Base-by-base conservation (phyloP, 2,888 invertebrate species). In the Netelia fuscicornis region DNA sequence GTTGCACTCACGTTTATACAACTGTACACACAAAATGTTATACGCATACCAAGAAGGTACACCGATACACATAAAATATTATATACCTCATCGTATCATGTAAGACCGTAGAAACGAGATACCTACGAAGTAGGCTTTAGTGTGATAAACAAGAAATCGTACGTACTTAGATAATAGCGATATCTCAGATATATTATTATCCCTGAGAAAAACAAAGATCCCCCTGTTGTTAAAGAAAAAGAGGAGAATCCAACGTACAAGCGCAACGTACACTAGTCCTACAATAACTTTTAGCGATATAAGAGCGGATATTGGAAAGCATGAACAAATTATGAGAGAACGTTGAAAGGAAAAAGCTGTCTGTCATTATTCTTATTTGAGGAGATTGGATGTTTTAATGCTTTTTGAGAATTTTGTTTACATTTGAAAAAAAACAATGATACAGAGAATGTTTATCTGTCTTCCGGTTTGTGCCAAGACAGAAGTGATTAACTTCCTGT, bases 21-120 rank as follows among this genome's bases (percentile, higher is more conserved):
- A 79, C 37, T 79, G 79, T 72, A 79, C 79, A 79, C 78, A 79
- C 71, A 25, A 79, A 54, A 71, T 52, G 71, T 79, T 79, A 64
- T 64, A 71, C 64, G 71, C 71, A 54, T 79, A 70, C 58, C 6
- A 62, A 62, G 25, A 74, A 60, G 20, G 17, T 70, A 48, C 10
- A 2, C 11, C 48, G 48, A 58, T 3, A 20, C 17, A 17, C 58
- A 23, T 58, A 10, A 58, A 20, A 58, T 58, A 20, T 58, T 20
- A 58, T 37, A 37, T 37, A 37, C 37, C 37, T 37, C 37, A 37
- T 37, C 37, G 37, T 37, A 37, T 37, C 1, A 37, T 6, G 5
- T 37, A 37, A 37, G 37, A 37, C 37, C 37, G 37, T 37, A 37
- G 37, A 37, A 37, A 37, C 37, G 9, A 9, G 10, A 58, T 20